A percentile compares a stretch with the other conserved stretches of the same genome.
phyloP scores from a whole-genome alignment of 2,113 vertebrate species.

The Phasianus colchicus region DNA sequence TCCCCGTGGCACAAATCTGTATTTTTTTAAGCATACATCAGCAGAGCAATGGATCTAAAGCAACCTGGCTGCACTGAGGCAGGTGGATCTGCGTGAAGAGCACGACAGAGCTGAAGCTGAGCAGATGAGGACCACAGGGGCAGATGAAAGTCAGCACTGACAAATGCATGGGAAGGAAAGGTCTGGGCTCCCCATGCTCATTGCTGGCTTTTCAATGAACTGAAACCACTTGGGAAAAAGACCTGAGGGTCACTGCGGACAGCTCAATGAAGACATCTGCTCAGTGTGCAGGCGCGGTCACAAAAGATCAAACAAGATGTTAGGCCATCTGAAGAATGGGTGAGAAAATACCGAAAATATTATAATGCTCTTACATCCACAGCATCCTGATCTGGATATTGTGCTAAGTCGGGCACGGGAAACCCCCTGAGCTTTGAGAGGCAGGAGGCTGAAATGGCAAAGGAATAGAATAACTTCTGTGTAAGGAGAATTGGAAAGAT shows the following conservation, averaged over 20 bases:
- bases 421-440: not conserved
- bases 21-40: not conserved
- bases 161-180: not conserved
- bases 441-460: not conserved
- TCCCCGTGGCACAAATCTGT: not conserved
- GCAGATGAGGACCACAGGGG: not conserved
- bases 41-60: not conserved
- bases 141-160: not conserved
- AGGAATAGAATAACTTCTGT: not conserved
- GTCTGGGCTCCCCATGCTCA: not conserved
- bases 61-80: not conserved
- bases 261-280: slow-evolving; percentile 21
- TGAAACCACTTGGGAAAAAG: not conserved
- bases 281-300: not conserved
- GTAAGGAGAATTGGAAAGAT: not conserved
- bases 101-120: not conserved
- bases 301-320: not conserved
- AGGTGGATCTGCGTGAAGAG: not conserved
- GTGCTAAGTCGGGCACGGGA: not conserved
- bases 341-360: not conserved
- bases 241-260: not conserved
- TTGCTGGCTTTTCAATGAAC: not conserved
- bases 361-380: not conserved
- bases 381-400: not conserved
- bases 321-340: not conserved